phyloP scores from a whole-genome alignment of 2,797 vertebrate genomes.

The Odontamblyopus lacepedii region DNA sequence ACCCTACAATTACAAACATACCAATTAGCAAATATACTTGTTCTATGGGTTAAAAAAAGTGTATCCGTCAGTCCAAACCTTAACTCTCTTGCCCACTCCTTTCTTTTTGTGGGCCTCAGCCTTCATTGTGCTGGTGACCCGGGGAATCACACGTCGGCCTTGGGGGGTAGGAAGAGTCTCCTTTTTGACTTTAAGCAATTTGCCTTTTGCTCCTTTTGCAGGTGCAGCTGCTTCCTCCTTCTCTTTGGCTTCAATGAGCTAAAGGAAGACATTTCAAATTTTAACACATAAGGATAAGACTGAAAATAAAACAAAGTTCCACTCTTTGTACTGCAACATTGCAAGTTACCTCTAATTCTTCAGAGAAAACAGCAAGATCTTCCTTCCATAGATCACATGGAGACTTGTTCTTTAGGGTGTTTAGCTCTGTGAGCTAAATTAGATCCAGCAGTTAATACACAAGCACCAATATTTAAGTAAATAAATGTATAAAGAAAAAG shows the following conservation, averaged over 20 bases:
- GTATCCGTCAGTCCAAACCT: conserved; percentile 43
- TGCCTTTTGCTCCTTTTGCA: conserved; percentile 77
- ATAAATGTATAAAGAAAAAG: background rate
- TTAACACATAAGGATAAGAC: background rate
- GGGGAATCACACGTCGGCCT: conserved; percentile 87
- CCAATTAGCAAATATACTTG: background rate
- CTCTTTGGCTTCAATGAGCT: conserved; percentile 87
- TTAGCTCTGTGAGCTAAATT: conserved; percentile 79
- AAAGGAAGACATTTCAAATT: conserved; percentile 14
- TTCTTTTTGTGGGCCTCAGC: conserved; percentile 87
- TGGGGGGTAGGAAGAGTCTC: conserved; percentile 89
- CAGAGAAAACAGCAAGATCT: conserved; percentile 88
- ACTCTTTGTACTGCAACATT: background rate
- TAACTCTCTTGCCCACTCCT: conserved; percentile 75
- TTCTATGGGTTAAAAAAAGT: background rate
- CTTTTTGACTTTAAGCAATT: conserved; percentile 79
- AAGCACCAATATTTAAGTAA: background rate
- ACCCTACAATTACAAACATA: conserved; percentile 55
- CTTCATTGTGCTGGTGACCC: conserved; percentile 90
- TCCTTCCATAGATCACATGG: conserved; percentile 89
- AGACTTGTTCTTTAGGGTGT: conserved; percentile 81
- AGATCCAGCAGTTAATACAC: conserved; percentile 5
- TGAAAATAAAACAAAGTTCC: background rate
- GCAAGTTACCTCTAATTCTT: conserved; percentile 84
- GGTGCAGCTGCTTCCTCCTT: conserved; percentile 65